phyloP scores from a whole-genome alignment of 2,113 vertebrate species.

The Brachirus orientalis region DNA sequence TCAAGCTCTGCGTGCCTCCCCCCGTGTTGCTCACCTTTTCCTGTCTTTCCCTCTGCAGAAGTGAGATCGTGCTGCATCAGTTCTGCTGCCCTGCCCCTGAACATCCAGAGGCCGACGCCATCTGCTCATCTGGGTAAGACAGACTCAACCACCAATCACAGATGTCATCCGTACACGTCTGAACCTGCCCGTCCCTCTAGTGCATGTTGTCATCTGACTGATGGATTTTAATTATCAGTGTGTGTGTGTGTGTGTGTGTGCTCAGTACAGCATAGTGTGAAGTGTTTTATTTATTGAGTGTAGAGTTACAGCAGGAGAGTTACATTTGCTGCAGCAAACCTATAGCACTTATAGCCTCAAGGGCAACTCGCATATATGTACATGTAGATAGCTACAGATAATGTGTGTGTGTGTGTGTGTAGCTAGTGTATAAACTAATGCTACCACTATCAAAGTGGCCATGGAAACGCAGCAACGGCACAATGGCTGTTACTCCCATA shows the following conservation, averaged over 20 bases:
- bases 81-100: conserved; percentile 98
- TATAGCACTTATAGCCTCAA: conserved; percentile 22
- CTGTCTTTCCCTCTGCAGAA: conserved; percentile 80
- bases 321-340: conserved; percentile 16
- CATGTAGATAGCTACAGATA: conserved; percentile 10
- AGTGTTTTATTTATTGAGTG: conserved; percentile 18
- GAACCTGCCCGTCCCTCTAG: neutral
- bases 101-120: conserved; percentile 84
- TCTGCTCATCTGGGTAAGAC: conserved; percentile 76
- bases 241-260: conserved; percentile 2
- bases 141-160: conserved; percentile 8
- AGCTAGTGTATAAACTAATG: conserved; percentile 19
- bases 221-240: conserved; percentile 25
- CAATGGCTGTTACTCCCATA: conserved; percentile 53
- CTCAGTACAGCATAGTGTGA: conserved; percentile 20
- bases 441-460: conserved; percentile 44
- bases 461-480: conserved; percentile 59
- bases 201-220: conserved; percentile 20
- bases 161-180: neutral
- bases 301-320: neutral
- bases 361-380: conserved; percentile 14
- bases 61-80: conserved; percentile 96
- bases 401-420: neutral
- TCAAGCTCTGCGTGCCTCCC: neutral
- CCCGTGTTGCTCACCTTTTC: conserved; percentile 17